Conservation (phyloP, 1,140 invertebrate species). For the Arion vulgaris region DNA sequence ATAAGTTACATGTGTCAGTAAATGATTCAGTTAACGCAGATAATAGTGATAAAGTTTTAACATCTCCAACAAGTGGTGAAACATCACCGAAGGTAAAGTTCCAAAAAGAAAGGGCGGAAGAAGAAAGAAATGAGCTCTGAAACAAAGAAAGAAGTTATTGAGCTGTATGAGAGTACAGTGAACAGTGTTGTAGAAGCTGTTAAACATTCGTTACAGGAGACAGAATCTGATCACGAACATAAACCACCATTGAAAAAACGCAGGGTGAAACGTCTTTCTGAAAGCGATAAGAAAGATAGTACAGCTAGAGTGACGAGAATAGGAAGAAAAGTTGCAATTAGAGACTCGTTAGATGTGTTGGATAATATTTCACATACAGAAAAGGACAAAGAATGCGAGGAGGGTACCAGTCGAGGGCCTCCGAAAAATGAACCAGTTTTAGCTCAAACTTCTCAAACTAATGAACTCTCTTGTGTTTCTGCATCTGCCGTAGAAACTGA, state of each 20-base stretch:
- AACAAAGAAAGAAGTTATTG: slow-evolving; percentile 44
- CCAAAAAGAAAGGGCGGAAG: slow-evolving; percentile 70
- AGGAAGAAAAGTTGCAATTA: not conserved
- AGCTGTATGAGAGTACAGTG: slow-evolving; percentile 43
- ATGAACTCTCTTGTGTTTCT: slow-evolving; percentile 17
- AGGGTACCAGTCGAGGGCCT: not conserved
- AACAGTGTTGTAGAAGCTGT: slow-evolving; percentile 47
- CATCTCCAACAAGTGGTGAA: slow-evolving; percentile 8
- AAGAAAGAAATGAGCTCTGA: slow-evolving; percentile 46
- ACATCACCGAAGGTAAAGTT: slow-evolving; percentile 5
- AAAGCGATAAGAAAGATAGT: slow-evolving; percentile 40
- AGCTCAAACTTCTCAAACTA: not conserved
- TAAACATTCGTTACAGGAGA: slow-evolving; percentile 33
- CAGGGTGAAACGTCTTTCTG: slow-evolving; percentile 38
- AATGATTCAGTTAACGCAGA: not conserved
- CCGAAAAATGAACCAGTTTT: not conserved
- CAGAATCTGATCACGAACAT: slow-evolving; percentile 20
- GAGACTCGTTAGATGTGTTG: slow-evolving; percentile 21
- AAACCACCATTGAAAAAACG: slow-evolving; percentile 22
- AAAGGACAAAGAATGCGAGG: not conserved
- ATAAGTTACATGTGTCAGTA: not conserved
- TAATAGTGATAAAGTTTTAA: not conserved
- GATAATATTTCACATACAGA: slow-evolving; percentile 8
- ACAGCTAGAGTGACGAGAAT: not conserved
- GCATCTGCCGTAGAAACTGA: not conserved